Percentiles rank a stretch among this genome's conserved stretches.
Evolutionary conservation across 2,113 vertebrate genomes (phyloP).

Genomic region (Alligator mississippiensis): DNA sequence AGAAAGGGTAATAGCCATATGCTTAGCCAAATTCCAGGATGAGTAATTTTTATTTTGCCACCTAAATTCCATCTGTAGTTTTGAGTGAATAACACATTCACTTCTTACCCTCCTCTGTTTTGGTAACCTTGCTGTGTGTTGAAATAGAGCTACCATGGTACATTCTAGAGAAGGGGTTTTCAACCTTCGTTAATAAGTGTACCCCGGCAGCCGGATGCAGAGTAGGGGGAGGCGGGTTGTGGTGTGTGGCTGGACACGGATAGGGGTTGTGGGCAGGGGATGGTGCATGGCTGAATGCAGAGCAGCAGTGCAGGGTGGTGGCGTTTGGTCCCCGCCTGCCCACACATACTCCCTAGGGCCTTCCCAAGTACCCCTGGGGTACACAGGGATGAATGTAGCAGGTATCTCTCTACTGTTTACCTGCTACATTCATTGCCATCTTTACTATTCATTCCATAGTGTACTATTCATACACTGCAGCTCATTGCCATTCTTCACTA

Average conservation of each 20-base stretch:
- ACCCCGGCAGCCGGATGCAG: background rate
- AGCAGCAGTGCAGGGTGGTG: too few species aligned
- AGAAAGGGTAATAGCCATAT: background rate
- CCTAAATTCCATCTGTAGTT: background rate
- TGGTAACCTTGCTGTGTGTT: rapidly evolving
- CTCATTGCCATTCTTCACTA: too few species aligned
- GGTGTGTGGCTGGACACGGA: background rate
- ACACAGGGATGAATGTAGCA: too few species aligned
- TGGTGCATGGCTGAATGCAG: too few species aligned
- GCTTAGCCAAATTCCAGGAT: background rate
- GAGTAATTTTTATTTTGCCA: background rate
- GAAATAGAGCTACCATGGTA: background rate
- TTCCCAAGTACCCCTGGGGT: too few species aligned
- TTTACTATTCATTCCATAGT: too few species aligned
- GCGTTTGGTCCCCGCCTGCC: too few species aligned
- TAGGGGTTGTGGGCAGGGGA: too few species aligned
- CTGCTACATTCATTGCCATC: too few species aligned
- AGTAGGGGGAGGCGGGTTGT: background rate
- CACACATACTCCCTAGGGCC: too few species aligned
- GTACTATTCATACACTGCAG: too few species aligned
- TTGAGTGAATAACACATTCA: background rate
- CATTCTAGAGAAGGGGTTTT: background rate
- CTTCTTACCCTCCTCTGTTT: background rate
- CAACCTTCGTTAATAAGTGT: background rate
- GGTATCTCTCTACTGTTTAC: too few species aligned